Evolutionary conservation across 1,140 invertebrate genomes (phyloP).

Genomic region (Zophobas morio): DNA sequence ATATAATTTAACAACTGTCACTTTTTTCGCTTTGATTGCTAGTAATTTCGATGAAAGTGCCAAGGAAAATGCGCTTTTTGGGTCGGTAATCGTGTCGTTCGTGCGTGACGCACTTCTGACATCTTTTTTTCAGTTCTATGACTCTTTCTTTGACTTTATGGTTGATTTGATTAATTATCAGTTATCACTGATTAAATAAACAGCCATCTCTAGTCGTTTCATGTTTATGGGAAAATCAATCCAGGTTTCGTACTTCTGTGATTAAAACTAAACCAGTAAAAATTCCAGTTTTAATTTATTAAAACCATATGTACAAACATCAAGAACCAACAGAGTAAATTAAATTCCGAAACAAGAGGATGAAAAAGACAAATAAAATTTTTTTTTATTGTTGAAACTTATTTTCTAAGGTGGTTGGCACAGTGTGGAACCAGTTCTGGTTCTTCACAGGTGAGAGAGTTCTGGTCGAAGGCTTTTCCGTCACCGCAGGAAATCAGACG

Average conservation of each 20-base stretch:
- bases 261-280: slow-evolving; percentile 9
- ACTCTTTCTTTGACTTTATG: no score
- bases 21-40: slow-evolving; percentile 14
- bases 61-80: no score
- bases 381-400: slow-evolving; percentile 35
- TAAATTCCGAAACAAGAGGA: slow-evolving; percentile 6
- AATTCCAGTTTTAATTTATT: slow-evolving; percentile 38
- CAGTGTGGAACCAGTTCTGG: slow-evolving; percentile 80
- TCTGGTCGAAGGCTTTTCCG: slow-evolving; percentile 87
- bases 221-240: not conserved
- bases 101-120: no score
- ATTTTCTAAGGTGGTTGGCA: slow-evolving; percentile 63
- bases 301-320: slow-evolving; percentile 24
- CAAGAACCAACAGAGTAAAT: slow-evolving; percentile 4
- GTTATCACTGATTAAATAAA: no score
- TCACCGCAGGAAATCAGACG: slow-evolving; percentile 89
- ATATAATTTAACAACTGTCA: slow-evolving; percentile 19
- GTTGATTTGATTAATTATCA: no score
- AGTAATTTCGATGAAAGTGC: slow-evolving; percentile 10
- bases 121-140: no score
- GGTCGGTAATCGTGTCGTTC: no score
- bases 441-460: slow-evolving; percentile 86
- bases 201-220: no score
- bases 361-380: not conserved
- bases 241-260: no score